phyloP scores from a whole-genome alignment of 2,113 vertebrate species.

The Crotalus viridis region DNA sequence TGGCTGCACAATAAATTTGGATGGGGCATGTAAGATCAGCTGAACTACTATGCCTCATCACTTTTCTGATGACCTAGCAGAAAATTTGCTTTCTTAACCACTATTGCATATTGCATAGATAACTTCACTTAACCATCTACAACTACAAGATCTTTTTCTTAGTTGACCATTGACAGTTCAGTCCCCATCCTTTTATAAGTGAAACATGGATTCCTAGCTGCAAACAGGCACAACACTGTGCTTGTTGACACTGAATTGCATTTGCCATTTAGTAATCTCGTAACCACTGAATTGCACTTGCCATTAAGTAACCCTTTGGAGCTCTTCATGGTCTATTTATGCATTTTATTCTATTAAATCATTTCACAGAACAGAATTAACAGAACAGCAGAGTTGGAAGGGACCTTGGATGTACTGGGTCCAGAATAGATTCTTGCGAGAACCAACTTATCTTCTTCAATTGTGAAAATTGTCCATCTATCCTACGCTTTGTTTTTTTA shows the following conservation, averaged over 20 bases:
- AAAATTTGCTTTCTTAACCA: neutral
- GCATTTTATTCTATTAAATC: neutral
- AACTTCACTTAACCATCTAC: neutral
- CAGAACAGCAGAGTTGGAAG: neutral
- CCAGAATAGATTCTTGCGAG: neutral
- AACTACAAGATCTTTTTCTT: neutral
- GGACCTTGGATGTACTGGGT: neutral
- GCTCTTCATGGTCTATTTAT: neutral
- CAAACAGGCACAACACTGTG: neutral
- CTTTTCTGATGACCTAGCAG: neutral
- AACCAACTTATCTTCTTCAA: neutral
- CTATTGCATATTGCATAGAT: neutral
- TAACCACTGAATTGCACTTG: neutral
- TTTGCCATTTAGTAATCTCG: neutral
- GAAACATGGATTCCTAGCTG: neutral
- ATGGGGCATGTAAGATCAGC: neutral
- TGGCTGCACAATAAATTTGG: neutral
- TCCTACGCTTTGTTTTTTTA: neutral
- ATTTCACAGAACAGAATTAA: neutral
- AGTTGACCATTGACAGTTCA: neutral
- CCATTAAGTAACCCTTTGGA: neutral
- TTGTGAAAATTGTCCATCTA: neutral
- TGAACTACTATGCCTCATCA: neutral
- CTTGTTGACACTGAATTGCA: neutral
- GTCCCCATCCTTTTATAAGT: neutral